Evolutionary conservation across 1,140 invertebrate species (phyloP).

Genomic region (Calycopis cecrops): DNA sequence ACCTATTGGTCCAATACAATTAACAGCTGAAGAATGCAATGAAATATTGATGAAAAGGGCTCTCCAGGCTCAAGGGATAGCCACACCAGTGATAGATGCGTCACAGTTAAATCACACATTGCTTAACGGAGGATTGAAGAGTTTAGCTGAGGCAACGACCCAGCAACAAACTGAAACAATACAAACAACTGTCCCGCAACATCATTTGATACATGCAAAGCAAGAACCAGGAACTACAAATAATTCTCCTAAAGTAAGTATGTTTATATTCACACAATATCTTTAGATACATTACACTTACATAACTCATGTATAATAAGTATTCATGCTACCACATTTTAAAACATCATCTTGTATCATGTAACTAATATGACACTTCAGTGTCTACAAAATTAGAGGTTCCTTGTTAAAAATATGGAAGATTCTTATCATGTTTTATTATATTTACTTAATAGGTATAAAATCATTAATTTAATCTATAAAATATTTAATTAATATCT

Average conservation of each 20-base stretch:
- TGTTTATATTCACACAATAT: constrained; percentile 12
- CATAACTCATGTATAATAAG: too few species aligned
- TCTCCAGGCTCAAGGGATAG: constrained; percentile 68
- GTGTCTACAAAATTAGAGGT: too few species aligned
- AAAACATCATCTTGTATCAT: too few species aligned
- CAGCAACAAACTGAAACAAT: constrained; percentile 75
- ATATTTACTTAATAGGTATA: too few species aligned
- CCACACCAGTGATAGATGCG: constrained; percentile 67
- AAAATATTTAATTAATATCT: too few species aligned
- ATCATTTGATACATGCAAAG: constrained; percentile 76
- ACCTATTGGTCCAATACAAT: constrained; percentile 81
- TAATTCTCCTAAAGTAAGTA: constrained; percentile 74
- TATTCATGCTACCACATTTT: too few species aligned
- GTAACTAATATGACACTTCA: too few species aligned
- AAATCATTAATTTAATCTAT: too few species aligned
- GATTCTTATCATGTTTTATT: too few species aligned
- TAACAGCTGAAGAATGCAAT: constrained; percentile 85
- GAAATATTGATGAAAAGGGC: constrained; percentile 84
- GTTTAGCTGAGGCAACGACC: constrained; percentile 64
- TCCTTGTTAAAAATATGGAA: too few species aligned
- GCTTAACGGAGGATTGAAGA: constrained; percentile 65
- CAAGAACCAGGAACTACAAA: constrained; percentile 77
- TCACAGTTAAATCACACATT: constrained; percentile 67
- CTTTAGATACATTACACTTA: too few species aligned
- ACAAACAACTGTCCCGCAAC: constrained; percentile 59